phyloP scores from a whole-genome alignment of 2,888 invertebrate genomes.

The Amorpha juglandis region DNA sequence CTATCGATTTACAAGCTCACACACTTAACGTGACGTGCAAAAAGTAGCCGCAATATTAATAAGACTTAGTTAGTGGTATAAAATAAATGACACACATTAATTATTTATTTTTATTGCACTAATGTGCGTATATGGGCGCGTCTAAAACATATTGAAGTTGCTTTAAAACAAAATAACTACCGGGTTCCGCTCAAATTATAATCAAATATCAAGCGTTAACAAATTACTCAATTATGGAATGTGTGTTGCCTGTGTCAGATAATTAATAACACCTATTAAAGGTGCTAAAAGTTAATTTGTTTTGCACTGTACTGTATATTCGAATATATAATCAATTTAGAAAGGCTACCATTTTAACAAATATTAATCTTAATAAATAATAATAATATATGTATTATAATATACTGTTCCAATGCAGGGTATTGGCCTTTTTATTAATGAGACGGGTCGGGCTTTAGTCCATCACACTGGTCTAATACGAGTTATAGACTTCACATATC shows the following conservation, averaged over 20 bases:
- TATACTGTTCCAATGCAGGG: too few relatives aligned
- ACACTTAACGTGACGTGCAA: too few relatives aligned
- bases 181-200: slow-evolving; percentile 8
- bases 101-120: too few relatives aligned
- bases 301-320: background rate
- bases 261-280: slow-evolving; percentile 6
- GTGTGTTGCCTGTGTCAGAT: slow-evolving; percentile 4
- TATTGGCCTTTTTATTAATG: too few relatives aligned
- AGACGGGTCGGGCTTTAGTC: too few relatives aligned
- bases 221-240: slow-evolving; percentile 15
- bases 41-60: too few relatives aligned
- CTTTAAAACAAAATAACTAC: slow-evolving; percentile 2
- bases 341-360: background rate
- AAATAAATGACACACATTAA: too few relatives aligned
- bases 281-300: slow-evolving; percentile 10
- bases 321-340: slow-evolving; percentile 5
- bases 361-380: background rate
- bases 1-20: too few relatives aligned
- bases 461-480: too few relatives aligned
- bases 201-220: slow-evolving; percentile 11
- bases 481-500: too few relatives aligned
- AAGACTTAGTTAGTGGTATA: too few relatives aligned
- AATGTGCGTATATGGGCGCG: too few relatives aligned
- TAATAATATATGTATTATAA: background rate
- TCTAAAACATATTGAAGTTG: background rate